Base-by-base conservation (phyloP, 2,113 vertebrate species). In the Polypterus bichir region DNA sequence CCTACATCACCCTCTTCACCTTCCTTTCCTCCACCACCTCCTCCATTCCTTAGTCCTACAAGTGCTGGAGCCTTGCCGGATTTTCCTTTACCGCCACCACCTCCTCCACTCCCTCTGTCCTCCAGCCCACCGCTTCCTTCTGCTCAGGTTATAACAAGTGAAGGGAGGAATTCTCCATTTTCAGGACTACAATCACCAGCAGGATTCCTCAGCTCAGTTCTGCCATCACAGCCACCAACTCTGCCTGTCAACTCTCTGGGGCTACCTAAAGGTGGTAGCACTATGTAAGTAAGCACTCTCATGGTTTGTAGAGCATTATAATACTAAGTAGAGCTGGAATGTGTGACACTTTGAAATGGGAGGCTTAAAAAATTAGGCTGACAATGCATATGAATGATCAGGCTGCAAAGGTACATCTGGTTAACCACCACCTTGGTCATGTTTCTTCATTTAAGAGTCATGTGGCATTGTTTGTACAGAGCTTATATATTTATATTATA, bases 11-110 rank as follows among this genome's bases (percentile, higher is more conserved):
- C 91, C 4, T 73, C 72, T 66, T 93, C 95, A 1, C 92, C 94
- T 0, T 92, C 93, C 7, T 94, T 94, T 48, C 95, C 94, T 0
- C 93, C 93, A 1, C 95, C 94, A 0, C 94, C 94, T 44, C 93
- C 94, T 0, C 94, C 95, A 27, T 89, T 87, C 73, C 77, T 94
- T 65, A 90, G 89, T 74, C 85, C 91, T 68, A 75, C 74, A 0
- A 1, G 71, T 0, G 69, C 78, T 49, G 80, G 78, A 61, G 64
- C 76, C 0, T 72, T 45, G 47, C 76, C 76, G 49, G 88, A 89
- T 72, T 75, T 73, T 65, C 89, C 89, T 70, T 86, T 88, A 53
- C 84, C 76, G 76, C 86, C 84, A 47, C 91, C 83, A 53, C 92
- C 79, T 69, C 94, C 77, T 60, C 92, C 67, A 7, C 89, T 84